phyloP scores from a whole-genome alignment of 2,888 invertebrate genomes.

The Tortrix viridana region DNA sequence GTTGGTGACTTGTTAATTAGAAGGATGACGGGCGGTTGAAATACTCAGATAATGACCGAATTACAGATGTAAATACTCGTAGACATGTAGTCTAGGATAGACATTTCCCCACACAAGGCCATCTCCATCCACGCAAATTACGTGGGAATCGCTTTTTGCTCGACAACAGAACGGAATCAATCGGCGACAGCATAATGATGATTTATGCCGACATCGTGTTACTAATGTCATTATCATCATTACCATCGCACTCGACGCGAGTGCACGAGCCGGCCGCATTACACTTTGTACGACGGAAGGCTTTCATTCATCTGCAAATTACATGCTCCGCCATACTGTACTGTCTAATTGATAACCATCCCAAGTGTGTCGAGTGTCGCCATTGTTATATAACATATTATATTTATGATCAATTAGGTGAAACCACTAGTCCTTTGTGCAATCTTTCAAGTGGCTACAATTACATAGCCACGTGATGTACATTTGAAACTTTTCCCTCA shows the following conservation, averaged over 20 bases:
- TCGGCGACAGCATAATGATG: conserved; percentile 35
- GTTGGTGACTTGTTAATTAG: too few species aligned
- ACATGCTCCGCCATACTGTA: conserved; percentile 30
- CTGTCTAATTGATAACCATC: conserved; percentile 29
- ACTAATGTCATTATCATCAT: conserved; percentile 30
- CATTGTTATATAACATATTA: conserved; percentile 33
- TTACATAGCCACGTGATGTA: conserved; percentile 16
- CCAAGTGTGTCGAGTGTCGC: conserved; percentile 27
- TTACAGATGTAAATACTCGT: neutral
- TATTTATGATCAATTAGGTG: conserved; percentile 29
- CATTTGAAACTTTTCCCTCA: conserved; percentile 19
- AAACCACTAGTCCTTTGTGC: conserved; percentile 29
- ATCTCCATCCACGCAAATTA: conserved; percentile 25
- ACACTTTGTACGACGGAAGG: conserved; percentile 24
- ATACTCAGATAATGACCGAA: too few species aligned
- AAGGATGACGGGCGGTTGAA: too few species aligned
- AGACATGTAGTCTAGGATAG: neutral
- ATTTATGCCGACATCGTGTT: conserved; percentile 30
- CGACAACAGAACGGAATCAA: conserved; percentile 32
- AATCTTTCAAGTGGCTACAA: conserved; percentile 13
- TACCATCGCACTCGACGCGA: conserved; percentile 10
- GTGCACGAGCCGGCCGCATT: conserved; percentile 13
- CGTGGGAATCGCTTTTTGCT: conserved; percentile 31
- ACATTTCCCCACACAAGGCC: conserved; percentile 14
- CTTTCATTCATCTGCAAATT: conserved; percentile 34